These are phyloP conservation scores for Tipula helvola DNA, from an alignment of 2,888 invertebrate species.

Conservation along the genomic window DNA sequence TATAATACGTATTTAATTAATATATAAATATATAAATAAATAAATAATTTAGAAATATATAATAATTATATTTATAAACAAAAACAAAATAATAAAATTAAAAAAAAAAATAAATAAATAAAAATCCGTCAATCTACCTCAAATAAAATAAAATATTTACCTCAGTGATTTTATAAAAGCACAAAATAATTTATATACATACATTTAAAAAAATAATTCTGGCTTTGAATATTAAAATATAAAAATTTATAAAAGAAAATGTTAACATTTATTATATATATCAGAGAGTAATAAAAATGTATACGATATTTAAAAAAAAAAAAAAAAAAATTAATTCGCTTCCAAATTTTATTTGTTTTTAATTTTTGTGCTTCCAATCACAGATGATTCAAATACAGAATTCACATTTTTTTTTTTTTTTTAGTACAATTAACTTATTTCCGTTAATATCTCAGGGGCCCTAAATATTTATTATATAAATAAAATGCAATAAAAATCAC, in stretches of 20 bases:
- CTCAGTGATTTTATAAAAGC: not conserved
- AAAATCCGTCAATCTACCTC: conserved; percentile 11
- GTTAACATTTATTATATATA: not conserved
- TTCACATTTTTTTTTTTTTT: not conserved
- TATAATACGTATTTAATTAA: conserved; percentile 6
- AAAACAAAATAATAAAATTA: conserved; percentile 1
- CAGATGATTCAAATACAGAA: not conserved
- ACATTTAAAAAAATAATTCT: not conserved
- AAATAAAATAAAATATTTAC: conserved; percentile 4
- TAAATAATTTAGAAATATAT: not conserved
- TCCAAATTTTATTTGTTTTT: not conserved
- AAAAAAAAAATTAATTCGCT: not conserved
- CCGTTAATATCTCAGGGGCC: not conserved
- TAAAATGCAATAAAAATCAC: not conserved
- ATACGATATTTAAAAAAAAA: conserved; percentile 4
- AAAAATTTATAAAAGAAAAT: not conserved
- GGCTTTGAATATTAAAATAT: not conserved
- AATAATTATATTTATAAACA: conserved; percentile 4
- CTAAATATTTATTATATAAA: not conserved
- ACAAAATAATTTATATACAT: not conserved
- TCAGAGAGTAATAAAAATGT: conserved; percentile 4
- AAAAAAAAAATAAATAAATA: not conserved
- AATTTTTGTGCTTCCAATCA: not conserved
- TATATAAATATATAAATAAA: not conserved
- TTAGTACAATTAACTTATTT: not conserved